Evolutionary conservation across 1,140 invertebrate genomes (phyloP).

Genomic region (Procambarus clarkii): DNA sequence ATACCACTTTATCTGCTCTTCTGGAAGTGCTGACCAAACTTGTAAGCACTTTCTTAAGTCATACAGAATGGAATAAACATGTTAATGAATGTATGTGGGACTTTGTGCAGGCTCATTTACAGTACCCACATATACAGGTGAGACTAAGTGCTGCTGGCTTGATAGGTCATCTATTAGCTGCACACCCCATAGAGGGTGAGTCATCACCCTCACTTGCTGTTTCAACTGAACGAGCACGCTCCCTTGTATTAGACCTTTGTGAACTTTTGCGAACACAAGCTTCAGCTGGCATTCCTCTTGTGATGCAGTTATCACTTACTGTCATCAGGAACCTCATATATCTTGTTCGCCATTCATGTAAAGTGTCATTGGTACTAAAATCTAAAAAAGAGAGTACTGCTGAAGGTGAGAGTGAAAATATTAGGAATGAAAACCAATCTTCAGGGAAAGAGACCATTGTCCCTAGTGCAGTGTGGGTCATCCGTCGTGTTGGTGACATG

Average conservation of each 20-base stretch:
- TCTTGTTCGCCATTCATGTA: conserved; percentile 59
- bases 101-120: conserved; percentile 51
- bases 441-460: conserved; percentile 8
- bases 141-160: conserved; percentile 40
- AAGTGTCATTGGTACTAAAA: conserved; percentile 44
- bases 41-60: conserved; percentile 11
- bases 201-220: conserved; percentile 34
- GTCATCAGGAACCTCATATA: conserved; percentile 71
- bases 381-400: not conserved
- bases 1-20: conserved; percentile 47
- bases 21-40: conserved; percentile 61
- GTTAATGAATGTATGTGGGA: conserved; percentile 48
- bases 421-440: not conserved
- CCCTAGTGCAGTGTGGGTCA: conserved; percentile 64
- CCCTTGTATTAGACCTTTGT: conserved; percentile 63
- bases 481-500: conserved; percentile 57
- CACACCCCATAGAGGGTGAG: conserved; percentile 56
- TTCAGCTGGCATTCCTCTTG: conserved; percentile 16
- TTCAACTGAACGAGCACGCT: conserved; percentile 24
- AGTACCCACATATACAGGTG: conserved; percentile 65
- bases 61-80: conserved; percentile 36
- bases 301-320: conserved; percentile 59
- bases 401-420: conserved; percentile 22
- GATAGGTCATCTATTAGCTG: conserved; percentile 64
- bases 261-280: conserved; percentile 60